These are phyloP conservation scores for Upupa epops DNA, from an alignment of 2,113 vertebrate species.

Conservation along the genomic window DNA sequence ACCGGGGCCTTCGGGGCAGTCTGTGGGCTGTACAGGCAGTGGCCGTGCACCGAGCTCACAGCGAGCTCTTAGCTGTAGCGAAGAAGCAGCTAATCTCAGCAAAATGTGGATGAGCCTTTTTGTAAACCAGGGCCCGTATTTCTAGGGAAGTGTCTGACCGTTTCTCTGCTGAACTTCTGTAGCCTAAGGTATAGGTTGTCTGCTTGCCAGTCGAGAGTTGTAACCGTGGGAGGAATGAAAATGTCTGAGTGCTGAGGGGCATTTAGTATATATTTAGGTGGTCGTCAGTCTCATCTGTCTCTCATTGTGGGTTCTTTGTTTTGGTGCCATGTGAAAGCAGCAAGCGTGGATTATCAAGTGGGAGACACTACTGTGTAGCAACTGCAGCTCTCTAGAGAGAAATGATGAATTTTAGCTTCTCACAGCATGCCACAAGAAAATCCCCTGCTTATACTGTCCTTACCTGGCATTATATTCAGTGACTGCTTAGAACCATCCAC, in stretches of 20 bases:
- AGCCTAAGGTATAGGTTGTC: not conserved
- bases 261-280: fast-evolving
- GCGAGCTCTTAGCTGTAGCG: fast-evolving
- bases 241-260: too few relatives aligned
- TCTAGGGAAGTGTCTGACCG: too few relatives aligned
- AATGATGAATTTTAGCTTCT: not conserved
- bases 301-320: not conserved
- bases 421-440: fast-evolving
- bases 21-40: fast-evolving
- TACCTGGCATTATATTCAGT: not conserved
- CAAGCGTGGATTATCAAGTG: fast-evolving
- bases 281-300: not conserved
- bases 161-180: fast-evolving
- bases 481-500: not conserved
- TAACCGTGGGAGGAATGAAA: too few relatives aligned
- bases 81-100: too few relatives aligned
- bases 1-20: too few relatives aligned
- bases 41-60: fast-evolving
- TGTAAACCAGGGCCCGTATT: not conserved
- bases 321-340: fast-evolving
- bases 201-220: too few relatives aligned
- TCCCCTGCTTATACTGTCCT: not conserved
- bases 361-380: too few relatives aligned
- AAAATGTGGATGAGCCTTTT: fast-evolving
- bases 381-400: not conserved